phyloP scores from a whole-genome alignment of 2,797 vertebrate species.

The Clarias fuscus region DNA sequence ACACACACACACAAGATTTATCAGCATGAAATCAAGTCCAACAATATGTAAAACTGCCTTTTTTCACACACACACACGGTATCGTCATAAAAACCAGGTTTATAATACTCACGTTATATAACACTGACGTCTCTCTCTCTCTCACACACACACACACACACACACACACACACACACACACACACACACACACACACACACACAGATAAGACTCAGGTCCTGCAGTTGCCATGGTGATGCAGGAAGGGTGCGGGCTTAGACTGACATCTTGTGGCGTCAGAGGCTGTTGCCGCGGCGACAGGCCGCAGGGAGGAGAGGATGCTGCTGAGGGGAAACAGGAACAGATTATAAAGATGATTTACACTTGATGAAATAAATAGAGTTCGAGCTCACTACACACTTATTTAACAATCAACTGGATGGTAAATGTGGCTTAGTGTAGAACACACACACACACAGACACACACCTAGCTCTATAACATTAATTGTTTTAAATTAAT shows the following conservation, averaged over 20 bases:
- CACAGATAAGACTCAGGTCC: background rate
- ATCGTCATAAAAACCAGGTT: background rate
- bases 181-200: slow-evolving; percentile 2
- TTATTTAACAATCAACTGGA: background rate
- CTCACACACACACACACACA: too few species aligned
- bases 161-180: too few species aligned
- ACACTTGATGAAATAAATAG: background rate
- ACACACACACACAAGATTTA: background rate
- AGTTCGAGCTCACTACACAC: background rate
- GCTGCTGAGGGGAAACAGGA: slow-evolving; percentile 24
- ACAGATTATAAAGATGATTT: background rate
- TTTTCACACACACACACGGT: background rate
- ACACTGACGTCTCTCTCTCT: background rate
- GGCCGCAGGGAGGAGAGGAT: slow-evolving; percentile 38
- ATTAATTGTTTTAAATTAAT: too few species aligned
- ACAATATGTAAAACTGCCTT: background rate
- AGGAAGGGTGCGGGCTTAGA: slow-evolving; percentile 54
- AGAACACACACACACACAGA: background rate
- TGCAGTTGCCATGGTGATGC: slow-evolving; percentile 74
- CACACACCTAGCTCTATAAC: background rate
- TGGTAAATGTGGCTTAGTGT: background rate
- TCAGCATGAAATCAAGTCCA: background rate
- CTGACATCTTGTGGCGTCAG: slow-evolving; percentile 49
- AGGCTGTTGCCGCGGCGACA: slow-evolving; percentile 60
- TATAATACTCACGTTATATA: background rate